phyloP scores from a whole-genome alignment of 2,888 invertebrate species.

The Acanthosoma haemorrhoidale region DNA sequence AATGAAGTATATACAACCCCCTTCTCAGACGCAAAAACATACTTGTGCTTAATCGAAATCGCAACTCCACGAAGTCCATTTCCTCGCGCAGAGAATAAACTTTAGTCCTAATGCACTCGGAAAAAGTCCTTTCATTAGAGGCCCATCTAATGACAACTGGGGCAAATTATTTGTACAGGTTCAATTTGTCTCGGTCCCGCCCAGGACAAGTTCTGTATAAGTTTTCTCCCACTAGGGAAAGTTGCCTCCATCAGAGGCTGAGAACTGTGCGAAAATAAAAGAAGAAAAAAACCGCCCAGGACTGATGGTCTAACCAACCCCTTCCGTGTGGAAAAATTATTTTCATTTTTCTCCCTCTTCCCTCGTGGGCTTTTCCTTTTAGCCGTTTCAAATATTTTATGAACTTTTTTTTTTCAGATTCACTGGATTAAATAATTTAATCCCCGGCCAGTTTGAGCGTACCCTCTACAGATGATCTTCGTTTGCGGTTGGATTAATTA shows the following conservation, averaged over 20 bases:
- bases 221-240: background rate
- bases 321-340: background rate
- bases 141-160: too few relatives aligned
- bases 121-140: too few relatives aligned
- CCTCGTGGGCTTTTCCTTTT: background rate
- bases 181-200: background rate
- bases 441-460: conserved; percentile 1
- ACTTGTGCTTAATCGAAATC: too few relatives aligned
- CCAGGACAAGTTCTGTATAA: background rate
- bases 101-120: too few relatives aligned
- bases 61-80: too few relatives aligned
- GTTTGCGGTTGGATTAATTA: background rate
- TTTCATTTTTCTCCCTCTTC: background rate
- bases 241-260: background rate
- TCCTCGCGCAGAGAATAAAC: too few relatives aligned
- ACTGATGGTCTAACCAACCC: background rate
- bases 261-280: background rate
- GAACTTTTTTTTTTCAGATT: background rate
- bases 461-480: background rate
- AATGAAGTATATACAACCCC: too few relatives aligned
- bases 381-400: background rate
- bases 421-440: conserved; percentile 1
- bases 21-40: too few relatives aligned
- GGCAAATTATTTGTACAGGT: background rate
- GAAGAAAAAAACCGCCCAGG: background rate